phyloP scores from a whole-genome alignment of 2,797 vertebrate genomes.

The Gobionotothen gibberifrons region DNA sequence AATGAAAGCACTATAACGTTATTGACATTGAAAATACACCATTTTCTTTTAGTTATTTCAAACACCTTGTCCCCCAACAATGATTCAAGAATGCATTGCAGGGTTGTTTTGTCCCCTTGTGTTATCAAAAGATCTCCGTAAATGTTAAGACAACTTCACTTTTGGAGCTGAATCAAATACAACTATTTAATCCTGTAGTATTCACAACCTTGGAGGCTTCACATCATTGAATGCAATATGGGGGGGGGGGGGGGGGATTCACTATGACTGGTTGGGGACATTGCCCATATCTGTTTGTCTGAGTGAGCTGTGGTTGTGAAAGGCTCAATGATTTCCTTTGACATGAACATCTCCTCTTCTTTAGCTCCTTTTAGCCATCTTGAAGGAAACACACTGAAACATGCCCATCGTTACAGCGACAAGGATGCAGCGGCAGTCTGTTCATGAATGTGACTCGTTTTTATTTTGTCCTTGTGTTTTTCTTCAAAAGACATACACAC shows the following conservation, averaged over 20 bases:
- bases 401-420: conserved; percentile 37
- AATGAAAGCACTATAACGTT: conserved; percentile 27
- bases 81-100: conserved; percentile 25
- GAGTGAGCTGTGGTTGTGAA: conserved; percentile 47
- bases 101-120: conserved; percentile 23
- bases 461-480: conserved; percentile 44
- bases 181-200: conserved; percentile 45
- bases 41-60: conserved; percentile 40
- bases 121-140: conserved; percentile 38
- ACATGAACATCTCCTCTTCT: conserved; percentile 34
- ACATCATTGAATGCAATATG: conserved; percentile 46
- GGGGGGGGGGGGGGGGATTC: conserved; percentile 12
- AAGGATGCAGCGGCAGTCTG: conserved; percentile 21
- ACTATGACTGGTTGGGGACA: conserved; percentile 24
- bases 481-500: conserved; percentile 15
- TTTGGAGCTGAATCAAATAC: conserved; percentile 40
- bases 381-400: conserved; percentile 29
- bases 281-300: conserved; percentile 48
- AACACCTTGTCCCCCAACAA: conserved; percentile 14
- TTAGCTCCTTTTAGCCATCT: conserved; percentile 17
- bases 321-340: conserved; percentile 65
- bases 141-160: conserved; percentile 37
- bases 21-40: conserved; percentile 60
- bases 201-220: conserved; percentile 63
- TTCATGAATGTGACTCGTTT: conserved; percentile 43